A percentile compares a stretch with the other conserved stretches of the same genome.
Evolutionary conservation across 35 echinoderm and acorn worm species (phyloP).

Genomic region (Eucidaris tribuloides): DNA sequence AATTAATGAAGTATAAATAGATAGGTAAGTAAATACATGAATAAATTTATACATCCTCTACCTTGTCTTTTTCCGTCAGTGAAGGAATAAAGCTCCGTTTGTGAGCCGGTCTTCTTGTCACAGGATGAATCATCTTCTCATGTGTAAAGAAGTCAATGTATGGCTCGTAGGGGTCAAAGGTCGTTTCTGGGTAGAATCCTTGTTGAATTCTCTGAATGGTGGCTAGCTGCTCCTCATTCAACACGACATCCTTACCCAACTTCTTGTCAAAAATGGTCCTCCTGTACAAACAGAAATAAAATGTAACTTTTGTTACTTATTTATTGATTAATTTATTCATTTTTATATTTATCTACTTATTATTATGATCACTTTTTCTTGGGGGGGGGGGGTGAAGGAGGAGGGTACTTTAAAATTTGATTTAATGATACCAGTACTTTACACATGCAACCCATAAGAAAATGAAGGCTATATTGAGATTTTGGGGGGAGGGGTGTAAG

Average conservation of each 20-base stretch:
- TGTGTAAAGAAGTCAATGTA: slow-evolving; percentile 91
- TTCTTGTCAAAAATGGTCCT: slow-evolving; percentile 87
- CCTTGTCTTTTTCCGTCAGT: slow-evolving; percentile 85
- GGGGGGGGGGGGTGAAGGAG: too few relatives aligned
- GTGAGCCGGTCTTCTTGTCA: slow-evolving; percentile 73
- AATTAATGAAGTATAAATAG: too few relatives aligned
- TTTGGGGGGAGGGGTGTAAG: too few relatives aligned
- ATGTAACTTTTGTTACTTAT: too few relatives aligned
- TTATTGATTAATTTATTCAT: too few relatives aligned
- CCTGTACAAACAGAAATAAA: slow-evolving; percentile 65
- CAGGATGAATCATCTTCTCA: slow-evolving; percentile 97
- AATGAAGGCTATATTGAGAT: too few relatives aligned
- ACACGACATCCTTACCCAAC: slow-evolving; percentile 74
- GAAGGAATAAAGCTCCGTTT: slow-evolving; percentile 97
- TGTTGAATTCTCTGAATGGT: slow-evolving; percentile 80
- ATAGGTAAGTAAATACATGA: too few relatives aligned
- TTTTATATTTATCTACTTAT: too few relatives aligned
- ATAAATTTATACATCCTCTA: slow-evolving; percentile 19
- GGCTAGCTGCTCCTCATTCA: slow-evolving; percentile 75
- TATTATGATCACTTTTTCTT: too few relatives aligned
- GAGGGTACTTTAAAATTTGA: too few relatives aligned
- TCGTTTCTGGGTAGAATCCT: slow-evolving; percentile 59
- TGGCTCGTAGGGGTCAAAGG: slow-evolving; percentile 73
- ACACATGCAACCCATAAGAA: too few relatives aligned
- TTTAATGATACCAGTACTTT: too few relatives aligned